Evolutionary conservation across 1,140 invertebrate genomes (phyloP).

Genomic region (Aphelenchoides fujianensis): DNA sequence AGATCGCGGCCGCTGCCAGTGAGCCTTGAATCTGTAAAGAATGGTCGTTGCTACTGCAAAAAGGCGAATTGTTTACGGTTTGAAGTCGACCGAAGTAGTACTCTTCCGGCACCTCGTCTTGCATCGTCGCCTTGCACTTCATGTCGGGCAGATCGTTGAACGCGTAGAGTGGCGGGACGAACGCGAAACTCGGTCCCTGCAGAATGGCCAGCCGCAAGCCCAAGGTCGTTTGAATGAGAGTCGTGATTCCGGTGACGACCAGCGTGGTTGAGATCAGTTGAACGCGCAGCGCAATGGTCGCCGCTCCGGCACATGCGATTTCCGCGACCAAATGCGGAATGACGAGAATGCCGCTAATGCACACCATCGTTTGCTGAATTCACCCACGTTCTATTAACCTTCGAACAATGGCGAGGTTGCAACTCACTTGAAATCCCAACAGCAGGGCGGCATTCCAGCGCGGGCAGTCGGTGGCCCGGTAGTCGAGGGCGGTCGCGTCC

Average conservation of each 20-base stretch:
- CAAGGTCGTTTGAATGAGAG: slow-evolving; percentile 34
- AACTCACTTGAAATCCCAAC: not conserved
- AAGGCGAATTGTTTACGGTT: no score
- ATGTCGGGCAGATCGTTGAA: slow-evolving; percentile 33
- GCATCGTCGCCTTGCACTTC: slow-evolving; percentile 29
- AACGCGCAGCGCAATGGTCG: slow-evolving; percentile 28
- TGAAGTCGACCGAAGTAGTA: slow-evolving; percentile 27
- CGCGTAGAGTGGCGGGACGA: slow-evolving; percentile 32
- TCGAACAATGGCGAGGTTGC: not conserved
- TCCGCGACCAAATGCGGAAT: slow-evolving; percentile 29
- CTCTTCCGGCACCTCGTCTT: slow-evolving; percentile 32
- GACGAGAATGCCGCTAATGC: slow-evolving; percentile 26
- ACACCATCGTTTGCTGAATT: slow-evolving; percentile 33
- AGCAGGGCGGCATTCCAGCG: slow-evolving; percentile 18
- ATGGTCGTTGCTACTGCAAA: no score
- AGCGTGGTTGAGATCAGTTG: slow-evolving; percentile 35
- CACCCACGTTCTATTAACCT: not conserved
- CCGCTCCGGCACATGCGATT: slow-evolving; percentile 26
- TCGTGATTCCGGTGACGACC: slow-evolving; percentile 25
- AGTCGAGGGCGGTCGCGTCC: not conserved
- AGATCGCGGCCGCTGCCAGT: slow-evolving; percentile 55
- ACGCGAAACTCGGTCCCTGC: slow-evolving; percentile 35
- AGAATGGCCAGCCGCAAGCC: slow-evolving; percentile 28
- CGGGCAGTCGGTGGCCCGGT: slow-evolving; percentile 20
- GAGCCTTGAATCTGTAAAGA: no score